Base-by-base conservation (phyloP, 2,888 invertebrate species). In the Philaethria dido region DNA sequence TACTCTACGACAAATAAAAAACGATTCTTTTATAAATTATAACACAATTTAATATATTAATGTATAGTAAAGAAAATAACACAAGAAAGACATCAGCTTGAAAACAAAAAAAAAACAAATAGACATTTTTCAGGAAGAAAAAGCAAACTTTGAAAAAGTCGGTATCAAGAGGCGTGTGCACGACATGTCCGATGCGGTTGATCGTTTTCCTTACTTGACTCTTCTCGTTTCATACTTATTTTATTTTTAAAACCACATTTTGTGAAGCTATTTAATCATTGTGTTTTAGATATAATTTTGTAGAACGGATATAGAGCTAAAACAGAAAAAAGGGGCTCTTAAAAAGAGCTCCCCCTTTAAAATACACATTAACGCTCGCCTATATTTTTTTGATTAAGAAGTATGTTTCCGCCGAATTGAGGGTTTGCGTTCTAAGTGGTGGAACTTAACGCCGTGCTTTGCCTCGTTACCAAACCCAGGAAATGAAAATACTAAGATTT, bases 201-300 rank as follows among this genome's bases (percentile, higher is more conserved):
- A 63, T 59, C 62, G 63, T 59, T 63, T 63, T 67, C 57, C 52
- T 67, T 63, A 33, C 50, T 62, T n/a, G 59, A 64, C 64, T 64
- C 42, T 63, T 16, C 44, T 50, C 25, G 29, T 9, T 59, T 52
- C 59, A 42, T 63, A 54, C 45, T 52, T 59, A 25, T 36, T 54
- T 54, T 55, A 36, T 60, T 52, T 47, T 39, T 20, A 48, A 16
- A 20, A 8, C 16, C 22, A 36, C 29, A 11, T 52, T 16, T 16
- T n/a, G 29, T 52, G 29, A 25, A 25, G n/a, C 25, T 25, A 39
- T 39, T 39, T 39, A 39, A 39, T 39, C 39, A 39, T 13, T 11
- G 39, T 39, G 9, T 4, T 39, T 39, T 13, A 1, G 13, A 39
- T 39, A 6, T 39, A 3, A 1, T 8, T 33, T 29, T 29, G 3